Evolutionary conservation across 2,113 vertebrate species (phyloP), one percentile per base, ranked within the genome.

Genomic region (Ptilonorhynchus violaceus): DNA sequence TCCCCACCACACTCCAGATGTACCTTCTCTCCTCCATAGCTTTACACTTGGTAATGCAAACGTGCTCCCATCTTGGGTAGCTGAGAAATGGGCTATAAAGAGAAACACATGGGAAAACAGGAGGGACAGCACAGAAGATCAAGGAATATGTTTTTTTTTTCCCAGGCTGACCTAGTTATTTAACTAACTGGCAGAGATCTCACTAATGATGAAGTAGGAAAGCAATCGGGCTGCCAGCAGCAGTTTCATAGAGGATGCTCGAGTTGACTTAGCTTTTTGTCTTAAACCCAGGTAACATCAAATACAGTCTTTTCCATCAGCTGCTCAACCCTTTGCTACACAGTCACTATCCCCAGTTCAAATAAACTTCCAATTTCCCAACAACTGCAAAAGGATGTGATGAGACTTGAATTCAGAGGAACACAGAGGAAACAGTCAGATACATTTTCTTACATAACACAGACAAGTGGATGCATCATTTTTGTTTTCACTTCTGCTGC

Each of bases 101-200:
- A 93, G 90, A 96, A 94, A 94, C 86, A 87, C 95, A 84, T 19
- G 69, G 64, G 56, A 72, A 91, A 95, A 78, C 91, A 93, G 85
- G 92, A 96, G 92, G 91, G 95, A 89, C 76, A 91, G 80, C 64
- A 86, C 68, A 95, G 83, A 91, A 93, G 92, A 95, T 89, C 96
- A 96, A 93, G 83, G 69, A 93, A 89, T 49, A 42, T 50, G 12
- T 10, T 53, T 66, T 73, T 66, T 73, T 80, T 56, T 31, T 41
- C 41, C 47, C 33, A 81, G 83, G 66, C 86, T 96, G 96, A 96
- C 93, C 93, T 94, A 95, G 83, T 96, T 96, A 93, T 76, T 95
- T 87, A 96, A 92, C 82, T 96, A 77, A 94, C 79, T 93, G 93
- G 64, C 93, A 91, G 82, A 96, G 82, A 77, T n/a, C 50, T 85